Conservation (phyloP, 2,113 vertebrate genomes). For the Zapornia atra region DNA sequence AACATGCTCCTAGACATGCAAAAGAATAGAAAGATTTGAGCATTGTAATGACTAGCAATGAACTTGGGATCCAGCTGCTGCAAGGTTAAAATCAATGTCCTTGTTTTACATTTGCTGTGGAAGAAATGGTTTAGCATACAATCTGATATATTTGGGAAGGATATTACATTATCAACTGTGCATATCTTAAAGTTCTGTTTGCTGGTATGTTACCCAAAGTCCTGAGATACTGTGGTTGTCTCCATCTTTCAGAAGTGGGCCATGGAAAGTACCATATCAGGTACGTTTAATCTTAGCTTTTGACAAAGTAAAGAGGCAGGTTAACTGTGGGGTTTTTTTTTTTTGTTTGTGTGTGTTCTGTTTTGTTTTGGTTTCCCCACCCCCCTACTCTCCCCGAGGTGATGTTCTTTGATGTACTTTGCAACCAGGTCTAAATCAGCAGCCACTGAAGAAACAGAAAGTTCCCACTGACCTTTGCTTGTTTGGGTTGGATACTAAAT, state of each 20-base stretch:
- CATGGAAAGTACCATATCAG: neutral
- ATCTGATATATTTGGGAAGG: neutral
- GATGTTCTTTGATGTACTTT: neutral
- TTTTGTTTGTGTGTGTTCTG: neutral
- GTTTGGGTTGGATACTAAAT: neutral
- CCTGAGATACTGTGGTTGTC: neutral
- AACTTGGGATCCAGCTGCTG: neutral
- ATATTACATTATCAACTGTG: neutral
- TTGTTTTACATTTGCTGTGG: neutral
- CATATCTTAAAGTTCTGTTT: slow-evolving; percentile 17
- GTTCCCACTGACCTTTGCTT: neutral
- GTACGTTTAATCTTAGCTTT: neutral
- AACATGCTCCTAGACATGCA: neutral
- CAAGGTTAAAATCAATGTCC: neutral
- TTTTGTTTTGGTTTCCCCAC: too few species aligned
- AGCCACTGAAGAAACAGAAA: neutral
- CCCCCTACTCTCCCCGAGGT: accelerated
- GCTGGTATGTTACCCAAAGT: neutral
- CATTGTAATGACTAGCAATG: neutral
- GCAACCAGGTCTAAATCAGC: neutral
- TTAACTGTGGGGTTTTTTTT: neutral
- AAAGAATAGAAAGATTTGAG: neutral
- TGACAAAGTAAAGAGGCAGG: neutral
- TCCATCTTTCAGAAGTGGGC: neutral
- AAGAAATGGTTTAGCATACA: neutral